These are phyloP conservation scores for Oplegnathus fasciatus DNA, from an alignment of 2,113 vertebrate species.

Conservation along the genomic window DNA sequence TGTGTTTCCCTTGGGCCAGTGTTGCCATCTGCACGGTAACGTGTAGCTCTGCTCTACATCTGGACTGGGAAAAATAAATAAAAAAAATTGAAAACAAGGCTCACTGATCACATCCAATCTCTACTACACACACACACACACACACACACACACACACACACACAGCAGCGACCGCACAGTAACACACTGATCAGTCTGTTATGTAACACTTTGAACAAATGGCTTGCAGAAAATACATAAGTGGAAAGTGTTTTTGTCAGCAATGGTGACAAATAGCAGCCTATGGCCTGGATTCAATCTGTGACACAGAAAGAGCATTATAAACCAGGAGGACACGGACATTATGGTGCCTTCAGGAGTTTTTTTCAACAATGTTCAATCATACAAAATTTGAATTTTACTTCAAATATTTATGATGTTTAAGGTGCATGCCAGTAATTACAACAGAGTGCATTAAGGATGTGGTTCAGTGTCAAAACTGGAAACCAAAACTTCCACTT, in stretches of 20 bases:
- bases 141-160: constrained; percentile 1
- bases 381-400: too few relatives aligned
- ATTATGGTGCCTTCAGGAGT: neutral
- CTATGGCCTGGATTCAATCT: constrained; percentile 35
- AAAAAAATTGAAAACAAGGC: constrained; percentile 3
- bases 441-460: neutral
- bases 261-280: constrained; percentile 30
- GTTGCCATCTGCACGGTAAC: constrained; percentile 53
- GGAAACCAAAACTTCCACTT: neutral
- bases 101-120: constrained; percentile 24
- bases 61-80: constrained; percentile 15
- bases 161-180: neutral
- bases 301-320: neutral
- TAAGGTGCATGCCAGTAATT: too few relatives aligned
- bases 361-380: neutral
- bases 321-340: neutral
- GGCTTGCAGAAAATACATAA: constrained; percentile 26
- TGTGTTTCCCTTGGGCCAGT: constrained; percentile 14
- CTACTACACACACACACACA: neutral
- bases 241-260: constrained; percentile 6
- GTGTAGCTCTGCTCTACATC: constrained; percentile 35
- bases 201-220: constrained; percentile 24
- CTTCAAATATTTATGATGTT: neutral
- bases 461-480: neutral
- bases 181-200: constrained; percentile 24